Conservation (phyloP, 2,888 invertebrate genomes). For the Netelia inedita region DNA sequence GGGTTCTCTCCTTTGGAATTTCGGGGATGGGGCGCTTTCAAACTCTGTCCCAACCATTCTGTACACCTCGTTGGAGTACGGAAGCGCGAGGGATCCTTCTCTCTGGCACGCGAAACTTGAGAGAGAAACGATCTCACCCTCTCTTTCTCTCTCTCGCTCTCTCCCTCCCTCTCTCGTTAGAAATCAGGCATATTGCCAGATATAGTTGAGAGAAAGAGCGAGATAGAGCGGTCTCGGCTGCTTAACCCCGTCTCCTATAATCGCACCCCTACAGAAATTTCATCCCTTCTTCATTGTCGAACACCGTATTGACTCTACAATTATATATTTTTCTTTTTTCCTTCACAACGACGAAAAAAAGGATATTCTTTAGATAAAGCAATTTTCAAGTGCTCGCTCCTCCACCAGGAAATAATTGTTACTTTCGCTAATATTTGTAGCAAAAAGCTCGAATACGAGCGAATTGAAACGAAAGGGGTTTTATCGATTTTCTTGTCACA, state of each 20-base stretch:
- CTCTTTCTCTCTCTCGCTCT: conserved; percentile 6
- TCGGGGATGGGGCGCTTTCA: conserved; percentile 10
- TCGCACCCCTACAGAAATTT: conserved; percentile 26
- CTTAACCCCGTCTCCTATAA: conserved; percentile 60
- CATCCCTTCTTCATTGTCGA: neutral
- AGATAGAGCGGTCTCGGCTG: conserved; percentile 42
- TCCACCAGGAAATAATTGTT: conserved; percentile 54
- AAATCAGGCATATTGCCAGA: conserved; percentile 62
- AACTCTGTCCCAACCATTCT: conserved; percentile 48
- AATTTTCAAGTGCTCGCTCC: conserved; percentile 37
- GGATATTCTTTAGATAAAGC: neutral
- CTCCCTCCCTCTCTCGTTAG: conserved; percentile 14
- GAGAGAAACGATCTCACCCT: conserved; percentile 28
- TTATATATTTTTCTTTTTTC: neutral
- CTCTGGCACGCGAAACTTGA: conserved; percentile 56
- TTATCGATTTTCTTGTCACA: no score
- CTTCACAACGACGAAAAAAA: neutral
- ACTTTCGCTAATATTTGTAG: conserved; percentile 12
- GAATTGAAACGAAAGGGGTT: neutral
- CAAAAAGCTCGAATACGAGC: neutral
- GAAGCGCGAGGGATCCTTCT: conserved; percentile 19
- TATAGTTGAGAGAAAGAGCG: conserved; percentile 6
- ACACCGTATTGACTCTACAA: neutral
- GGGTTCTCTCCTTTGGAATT: conserved; percentile 22
- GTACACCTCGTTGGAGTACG: conserved; percentile 52